Evolutionary conservation across 2,888 invertebrate species (phyloP).

Genomic region (Myopa testacea): DNA sequence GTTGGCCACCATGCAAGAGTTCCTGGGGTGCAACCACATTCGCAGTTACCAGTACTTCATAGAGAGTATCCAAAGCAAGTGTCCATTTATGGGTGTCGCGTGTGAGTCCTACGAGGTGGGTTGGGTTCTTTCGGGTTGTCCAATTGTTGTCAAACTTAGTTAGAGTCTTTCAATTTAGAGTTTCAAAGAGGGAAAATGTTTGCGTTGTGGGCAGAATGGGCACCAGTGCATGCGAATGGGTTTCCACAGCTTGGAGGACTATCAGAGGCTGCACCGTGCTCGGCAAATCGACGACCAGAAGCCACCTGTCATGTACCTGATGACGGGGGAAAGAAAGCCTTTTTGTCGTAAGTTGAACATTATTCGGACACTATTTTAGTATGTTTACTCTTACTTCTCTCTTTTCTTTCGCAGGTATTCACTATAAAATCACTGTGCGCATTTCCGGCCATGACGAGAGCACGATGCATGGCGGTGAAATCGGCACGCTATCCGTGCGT

Average conservation of each 20-base stretch:
- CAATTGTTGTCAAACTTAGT: background rate
- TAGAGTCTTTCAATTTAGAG: constrained; percentile 64
- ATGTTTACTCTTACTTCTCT: constrained; percentile 10
- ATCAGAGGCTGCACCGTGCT: constrained; percentile 69
- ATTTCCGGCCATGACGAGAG: constrained; percentile 81
- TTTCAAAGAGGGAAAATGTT: constrained; percentile 78
- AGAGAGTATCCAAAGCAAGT: constrained; percentile 83
- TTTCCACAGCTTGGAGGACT: constrained; percentile 72
- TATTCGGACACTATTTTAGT: background rate
- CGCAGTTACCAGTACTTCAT: constrained; percentile 85
- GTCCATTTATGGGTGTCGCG: constrained; percentile 82
- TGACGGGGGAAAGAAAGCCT: constrained; percentile 78
- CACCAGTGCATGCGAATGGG: constrained; percentile 80
- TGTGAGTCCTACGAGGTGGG: constrained; percentile 82
- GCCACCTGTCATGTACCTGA: constrained; percentile 75
- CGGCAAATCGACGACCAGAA: constrained; percentile 68
- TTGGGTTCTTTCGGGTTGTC: constrained; percentile 5
- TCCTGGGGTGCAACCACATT: constrained; percentile 87
- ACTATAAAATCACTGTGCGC: constrained; percentile 81
- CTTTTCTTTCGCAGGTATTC: constrained; percentile 74
- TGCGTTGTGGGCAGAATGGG: constrained; percentile 75
- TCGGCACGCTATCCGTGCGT: constrained; percentile 78
- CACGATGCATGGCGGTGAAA: constrained; percentile 80
- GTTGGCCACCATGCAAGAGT: constrained; percentile 71
- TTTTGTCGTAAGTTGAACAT: constrained; percentile 78